Evolutionary conservation across 1,140 invertebrate genomes (phyloP).

Genomic region (Elymnias hypermnestra): DNA sequence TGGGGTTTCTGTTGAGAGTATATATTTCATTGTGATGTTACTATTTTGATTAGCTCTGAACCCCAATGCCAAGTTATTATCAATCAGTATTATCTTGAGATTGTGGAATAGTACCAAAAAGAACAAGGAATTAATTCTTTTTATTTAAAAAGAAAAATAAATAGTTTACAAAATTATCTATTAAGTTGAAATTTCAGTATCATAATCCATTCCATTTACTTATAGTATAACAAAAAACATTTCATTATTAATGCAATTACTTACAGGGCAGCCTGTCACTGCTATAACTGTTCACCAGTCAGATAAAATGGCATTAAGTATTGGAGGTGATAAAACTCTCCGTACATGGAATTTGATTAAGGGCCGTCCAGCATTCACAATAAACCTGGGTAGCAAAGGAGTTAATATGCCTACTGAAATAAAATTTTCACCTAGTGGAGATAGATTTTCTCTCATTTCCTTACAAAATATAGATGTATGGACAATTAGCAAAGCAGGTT

Average conservation of each 20-base stretch:
- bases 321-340: conserved; percentile 89
- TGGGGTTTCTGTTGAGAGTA: too few relatives aligned
- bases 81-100: too few relatives aligned
- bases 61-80: too few relatives aligned
- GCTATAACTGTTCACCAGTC: conserved; percentile 89
- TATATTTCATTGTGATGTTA: too few relatives aligned
- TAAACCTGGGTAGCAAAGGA: conserved; percentile 85
- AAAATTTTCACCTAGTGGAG: conserved; percentile 82
- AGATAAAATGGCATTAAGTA: conserved; percentile 91
- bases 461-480: conserved; percentile 86
- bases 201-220: conserved; percentile 2
- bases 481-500: conserved; percentile 82
- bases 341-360: conserved; percentile 96
- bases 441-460: conserved; percentile 83
- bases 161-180: too few relatives aligned
- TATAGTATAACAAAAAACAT: not conserved
- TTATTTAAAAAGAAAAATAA: too few relatives aligned
- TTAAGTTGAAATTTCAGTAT: too few relatives aligned
- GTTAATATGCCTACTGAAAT: conserved; percentile 75
- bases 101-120: too few relatives aligned
- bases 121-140: too few relatives aligned
- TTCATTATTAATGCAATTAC: not conserved
- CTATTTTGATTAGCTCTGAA: too few relatives aligned
- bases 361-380: conserved; percentile 91
- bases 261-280: conserved; percentile 79